Percentiles rank a stretch among this genome's conserved stretches.
These are phyloP conservation scores for Sarcophilus harrisii DNA, from an alignment of 2,797 vertebrate genomes.

Conservation along the genomic window DNA sequence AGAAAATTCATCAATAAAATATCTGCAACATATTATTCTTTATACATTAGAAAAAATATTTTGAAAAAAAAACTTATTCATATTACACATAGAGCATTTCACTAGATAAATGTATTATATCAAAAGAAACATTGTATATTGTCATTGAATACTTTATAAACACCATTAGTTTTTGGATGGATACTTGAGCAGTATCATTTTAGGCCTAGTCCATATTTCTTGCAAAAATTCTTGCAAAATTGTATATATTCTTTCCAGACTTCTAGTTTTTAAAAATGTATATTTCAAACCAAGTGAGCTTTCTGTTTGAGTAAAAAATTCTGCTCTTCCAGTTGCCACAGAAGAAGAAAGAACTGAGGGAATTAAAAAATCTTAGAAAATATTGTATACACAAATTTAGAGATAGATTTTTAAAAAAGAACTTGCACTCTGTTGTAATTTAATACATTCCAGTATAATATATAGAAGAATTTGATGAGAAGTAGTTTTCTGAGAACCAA, in stretches of 20 bases:
- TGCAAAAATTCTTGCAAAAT: background rate
- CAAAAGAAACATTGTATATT: background rate
- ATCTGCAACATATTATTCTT: background rate
- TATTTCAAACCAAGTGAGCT: background rate
- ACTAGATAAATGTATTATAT: conserved; percentile 19
- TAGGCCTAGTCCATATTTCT: background rate
- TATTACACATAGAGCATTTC: background rate
- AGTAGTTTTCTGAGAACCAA: background rate
- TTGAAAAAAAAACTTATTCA: background rate
- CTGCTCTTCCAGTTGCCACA: background rate
- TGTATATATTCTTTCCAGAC: background rate
- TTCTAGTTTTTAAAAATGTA: background rate
- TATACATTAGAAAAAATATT: conserved; percentile 11
- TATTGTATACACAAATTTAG: conserved; percentile 7
- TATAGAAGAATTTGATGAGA: background rate
- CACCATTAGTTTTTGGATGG: background rate
- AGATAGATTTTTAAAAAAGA: background rate
- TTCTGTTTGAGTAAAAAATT: conserved; percentile 12
- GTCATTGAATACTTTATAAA: background rate
- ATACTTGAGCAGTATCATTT: background rate
- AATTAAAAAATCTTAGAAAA: background rate
- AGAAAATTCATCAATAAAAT: background rate
- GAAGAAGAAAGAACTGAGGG: background rate
- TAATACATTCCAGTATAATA: background rate
- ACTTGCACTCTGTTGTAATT: background rate